Evolutionary conservation across 2,797 vertebrate genomes (phyloP).

Genomic region (Myotis planiceps): DNA sequence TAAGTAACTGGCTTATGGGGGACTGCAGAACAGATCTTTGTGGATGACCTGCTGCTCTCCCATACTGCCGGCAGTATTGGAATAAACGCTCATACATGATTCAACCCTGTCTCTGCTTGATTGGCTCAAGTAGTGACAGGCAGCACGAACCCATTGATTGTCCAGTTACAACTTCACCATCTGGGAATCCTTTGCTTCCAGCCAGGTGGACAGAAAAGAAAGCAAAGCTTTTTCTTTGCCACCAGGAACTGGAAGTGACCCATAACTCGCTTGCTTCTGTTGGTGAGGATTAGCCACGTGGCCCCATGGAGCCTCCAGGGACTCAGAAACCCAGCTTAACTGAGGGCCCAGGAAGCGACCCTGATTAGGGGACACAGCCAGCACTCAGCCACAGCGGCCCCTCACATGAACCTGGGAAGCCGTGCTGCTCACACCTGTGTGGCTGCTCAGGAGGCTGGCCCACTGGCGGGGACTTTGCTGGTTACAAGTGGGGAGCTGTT

Average conservation of each 20-base stretch:
- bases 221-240: background rate
- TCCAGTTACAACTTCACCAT: background rate
- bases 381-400: background rate
- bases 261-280: background rate
- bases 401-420: background rate
- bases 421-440: background rate
- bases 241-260: background rate
- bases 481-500: background rate
- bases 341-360: background rate
- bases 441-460: background rate
- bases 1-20: too few relatives aligned
- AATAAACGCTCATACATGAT: too few relatives aligned
- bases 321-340: background rate
- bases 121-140: too few relatives aligned
- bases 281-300: background rate
- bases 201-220: background rate
- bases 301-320: background rate
- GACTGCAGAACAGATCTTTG: too few relatives aligned
- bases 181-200: background rate
- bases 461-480: background rate
- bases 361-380: background rate
- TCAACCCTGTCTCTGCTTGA: too few relatives aligned
- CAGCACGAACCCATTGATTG: too few relatives aligned
- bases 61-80: too few relatives aligned
- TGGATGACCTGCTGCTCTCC: too few relatives aligned